Conservation (phyloP, 1,140 invertebrate species). For the Pachypsylla venusta region DNA sequence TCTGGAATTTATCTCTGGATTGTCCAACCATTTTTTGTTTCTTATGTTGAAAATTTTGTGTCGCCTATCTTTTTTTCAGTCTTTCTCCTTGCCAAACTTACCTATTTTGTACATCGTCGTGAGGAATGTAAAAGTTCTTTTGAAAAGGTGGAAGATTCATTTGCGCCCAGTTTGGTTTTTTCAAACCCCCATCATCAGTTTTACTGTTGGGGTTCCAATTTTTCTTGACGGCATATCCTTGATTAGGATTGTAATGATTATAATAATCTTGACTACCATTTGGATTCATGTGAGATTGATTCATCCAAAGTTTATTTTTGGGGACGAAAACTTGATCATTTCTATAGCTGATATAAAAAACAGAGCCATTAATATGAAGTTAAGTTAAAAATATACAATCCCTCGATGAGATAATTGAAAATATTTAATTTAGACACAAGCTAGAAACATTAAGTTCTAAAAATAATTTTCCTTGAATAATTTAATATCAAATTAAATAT, state of each 20-base stretch:
- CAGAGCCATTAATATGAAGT: too few species aligned
- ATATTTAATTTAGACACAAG: too few species aligned
- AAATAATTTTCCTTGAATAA: too few species aligned
- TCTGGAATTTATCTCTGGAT: too few species aligned
- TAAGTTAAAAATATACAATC: too few species aligned
- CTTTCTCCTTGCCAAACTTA: constrained; percentile 19
- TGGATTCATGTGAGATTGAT: too few species aligned
- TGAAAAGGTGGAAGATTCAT: constrained; percentile 56
- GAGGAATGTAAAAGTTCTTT: constrained; percentile 84
- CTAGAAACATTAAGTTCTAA: too few species aligned
- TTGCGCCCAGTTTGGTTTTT: constrained; percentile 74
- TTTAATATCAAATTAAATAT: too few species aligned
- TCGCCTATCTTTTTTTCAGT: too few species aligned
- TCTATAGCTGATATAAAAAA: constrained; percentile 5
- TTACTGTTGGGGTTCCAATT: constrained; percentile 16
- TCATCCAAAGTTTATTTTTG: background rate
- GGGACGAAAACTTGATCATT: constrained; percentile 6
- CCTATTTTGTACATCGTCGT: constrained; percentile 53
- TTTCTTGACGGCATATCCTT: background rate
- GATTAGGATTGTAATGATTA: background rate
- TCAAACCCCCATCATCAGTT: constrained; percentile 47
- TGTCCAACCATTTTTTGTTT: too few species aligned
- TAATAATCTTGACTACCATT: background rate
- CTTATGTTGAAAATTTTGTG: too few species aligned
- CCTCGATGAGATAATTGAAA: too few species aligned